A percentile compares a stretch with the other conserved stretches of the same genome.
phyloP scores from a whole-genome alignment of 2,888 invertebrate genomes.

The Carterocephalus palaemon region DNA sequence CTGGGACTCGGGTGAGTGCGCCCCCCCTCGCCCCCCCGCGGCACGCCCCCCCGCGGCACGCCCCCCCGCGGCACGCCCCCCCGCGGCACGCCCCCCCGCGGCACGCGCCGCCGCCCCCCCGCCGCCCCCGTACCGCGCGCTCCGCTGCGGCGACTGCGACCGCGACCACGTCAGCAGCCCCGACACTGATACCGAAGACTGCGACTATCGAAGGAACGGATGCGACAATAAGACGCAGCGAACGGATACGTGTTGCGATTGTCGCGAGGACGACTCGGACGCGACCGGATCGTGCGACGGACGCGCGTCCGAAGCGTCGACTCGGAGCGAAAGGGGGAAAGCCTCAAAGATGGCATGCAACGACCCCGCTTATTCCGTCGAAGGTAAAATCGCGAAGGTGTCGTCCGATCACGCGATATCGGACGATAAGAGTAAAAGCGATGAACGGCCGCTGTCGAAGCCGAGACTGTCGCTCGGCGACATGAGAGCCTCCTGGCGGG shows the following conservation, averaged over 20 bases:
- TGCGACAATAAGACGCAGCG: no score
- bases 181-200: no score
- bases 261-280: neutral
- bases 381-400: conserved; percentile 9
- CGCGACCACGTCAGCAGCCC: neutral
- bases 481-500: conserved; percentile 51
- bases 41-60: conserved; percentile 8
- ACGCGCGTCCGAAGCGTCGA: neutral
- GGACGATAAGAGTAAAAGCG: conserved; percentile 6
- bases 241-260: no score
- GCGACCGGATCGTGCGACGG: neutral
- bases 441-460: conserved; percentile 6
- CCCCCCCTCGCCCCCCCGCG: conserved; percentile 1
- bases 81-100: no score
- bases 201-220: neutral
- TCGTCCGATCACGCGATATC: conserved; percentile 15
- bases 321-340: conserved; percentile 14
- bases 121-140: conserved; percentile 3
- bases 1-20: conserved; percentile 88
- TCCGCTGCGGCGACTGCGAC: conserved; percentile 6
- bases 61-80: no score
- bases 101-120: neutral
- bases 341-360: neutral
- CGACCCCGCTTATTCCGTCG: neutral
- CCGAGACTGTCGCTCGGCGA: conserved; percentile 45